Base-by-base conservation (phyloP, 2,888 invertebrate species). In the Drosophila bunnanda region DNA sequence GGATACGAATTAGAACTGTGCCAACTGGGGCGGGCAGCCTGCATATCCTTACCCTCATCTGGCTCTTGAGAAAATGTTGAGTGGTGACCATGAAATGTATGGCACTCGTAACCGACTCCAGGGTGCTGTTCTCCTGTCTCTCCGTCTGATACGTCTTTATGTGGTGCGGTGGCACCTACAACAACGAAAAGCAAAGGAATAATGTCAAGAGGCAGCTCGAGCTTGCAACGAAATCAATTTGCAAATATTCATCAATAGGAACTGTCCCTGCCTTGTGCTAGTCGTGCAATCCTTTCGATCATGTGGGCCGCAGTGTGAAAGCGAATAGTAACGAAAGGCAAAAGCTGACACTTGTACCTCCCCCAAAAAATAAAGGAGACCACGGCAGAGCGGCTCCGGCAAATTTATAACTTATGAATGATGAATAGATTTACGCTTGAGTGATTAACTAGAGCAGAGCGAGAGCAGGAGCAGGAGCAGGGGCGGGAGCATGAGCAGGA, bases 71-170 rank as follows among this genome's bases (percentile, higher is more conserved):
- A 67, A 92, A 92, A 77, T 92, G 92, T 54, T 91, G 91, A 54
- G 88, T 91, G 67, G 92, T 92, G 64, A 92, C 91, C 90, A 91
- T 91, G 77, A 92, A 91, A 77, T 91, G 88, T 32, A 92, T 80
- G 68, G 90, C 92, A 80, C 91, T 89, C 78, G 91, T 89, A 38
- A 92, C 92, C 10, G 91, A 91, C 73, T 92, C 92, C 75, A 92
- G 77, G 73, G 91, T 91, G 70, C 80, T 91, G 38, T 91, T 90
- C 73, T 89, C 89, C 66, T 90, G 90, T 64, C 89, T 91, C 74
- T 91, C 91, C 58, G 88, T 91, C 80, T 92, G 91, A 80, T 92
- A 91, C 56, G 89, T 91, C 82, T 92, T 92, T 50, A 92, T 92
- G 68, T 92, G 91, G 76, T 92, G 92, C 20, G 90, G 91, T 25